phyloP scores from a whole-genome alignment of 2,888 invertebrate genomes.

The Orchesella flavescens region DNA sequence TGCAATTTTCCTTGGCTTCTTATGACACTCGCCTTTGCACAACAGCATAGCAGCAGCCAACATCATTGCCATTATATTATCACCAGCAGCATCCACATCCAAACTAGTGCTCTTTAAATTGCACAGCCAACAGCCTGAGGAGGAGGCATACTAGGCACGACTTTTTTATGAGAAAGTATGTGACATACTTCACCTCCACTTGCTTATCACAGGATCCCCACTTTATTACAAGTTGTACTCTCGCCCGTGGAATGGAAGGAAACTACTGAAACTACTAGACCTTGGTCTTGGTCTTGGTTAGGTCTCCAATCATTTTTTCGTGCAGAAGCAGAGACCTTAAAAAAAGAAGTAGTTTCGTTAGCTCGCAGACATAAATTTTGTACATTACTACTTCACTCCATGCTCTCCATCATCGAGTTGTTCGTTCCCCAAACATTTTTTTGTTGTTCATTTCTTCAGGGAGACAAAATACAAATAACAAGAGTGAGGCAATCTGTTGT shows the following conservation, averaged over 20 bases:
- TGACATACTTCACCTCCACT: conserved; percentile 22
- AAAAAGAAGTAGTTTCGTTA: not conserved
- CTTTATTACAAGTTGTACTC: conserved; percentile 8
- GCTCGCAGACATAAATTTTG: not conserved
- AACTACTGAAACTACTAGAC: not conserved
- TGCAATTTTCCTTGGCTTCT: conserved; percentile 17
- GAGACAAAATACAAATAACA: too few species aligned
- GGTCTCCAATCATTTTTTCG: not conserved
- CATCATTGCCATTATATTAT: too few species aligned
- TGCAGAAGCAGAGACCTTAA: too few species aligned
- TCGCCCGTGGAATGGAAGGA: too few species aligned
- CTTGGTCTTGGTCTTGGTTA: not conserved
- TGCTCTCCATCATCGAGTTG: too few species aligned
- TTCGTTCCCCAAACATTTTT: too few species aligned
- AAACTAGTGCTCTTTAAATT: not conserved
- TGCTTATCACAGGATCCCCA: conserved; percentile 17
- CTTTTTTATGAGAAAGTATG: conserved; percentile 19
- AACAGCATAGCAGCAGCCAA: too few species aligned
- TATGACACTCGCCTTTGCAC: not conserved
- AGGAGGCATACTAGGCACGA: not conserved
- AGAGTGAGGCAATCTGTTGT: too few species aligned
- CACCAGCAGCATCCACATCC: too few species aligned
- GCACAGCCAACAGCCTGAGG: not conserved
- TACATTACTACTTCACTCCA: too few species aligned
- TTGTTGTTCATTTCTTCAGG: too few species aligned